phyloP scores from a whole-genome alignment of 2,888 invertebrate genomes.

The Aspidiotus destructor region DNA sequence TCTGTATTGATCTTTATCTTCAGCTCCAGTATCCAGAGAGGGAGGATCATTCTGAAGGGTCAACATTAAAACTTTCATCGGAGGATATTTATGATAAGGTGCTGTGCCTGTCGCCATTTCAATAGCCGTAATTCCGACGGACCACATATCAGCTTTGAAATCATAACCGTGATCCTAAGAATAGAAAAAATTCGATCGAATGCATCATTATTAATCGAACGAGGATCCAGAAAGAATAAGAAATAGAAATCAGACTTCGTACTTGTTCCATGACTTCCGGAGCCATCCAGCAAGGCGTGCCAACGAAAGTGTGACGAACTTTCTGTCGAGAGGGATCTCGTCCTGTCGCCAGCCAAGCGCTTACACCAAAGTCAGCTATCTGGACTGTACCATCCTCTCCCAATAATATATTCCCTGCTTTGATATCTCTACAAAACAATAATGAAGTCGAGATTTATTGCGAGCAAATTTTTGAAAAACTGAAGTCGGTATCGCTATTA shows the following conservation, averaged over 20 bases:
- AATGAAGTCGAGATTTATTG: not conserved
- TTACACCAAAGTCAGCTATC: slow-evolving; percentile 98
- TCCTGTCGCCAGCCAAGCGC: slow-evolving; percentile 92
- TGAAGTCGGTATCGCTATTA: too few species aligned
- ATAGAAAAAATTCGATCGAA: slow-evolving; percentile 5
- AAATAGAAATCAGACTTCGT: slow-evolving; percentile 36
- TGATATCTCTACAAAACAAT: slow-evolving; percentile 65
- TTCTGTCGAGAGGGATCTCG: slow-evolving; percentile 87
- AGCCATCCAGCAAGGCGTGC: slow-evolving; percentile 99
- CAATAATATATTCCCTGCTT: slow-evolving; percentile 94
- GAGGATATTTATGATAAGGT: slow-evolving; percentile 97
- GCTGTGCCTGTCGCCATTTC: slow-evolving; percentile 98
- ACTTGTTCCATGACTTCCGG: slow-evolving; percentile 99
- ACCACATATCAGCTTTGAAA: slow-evolving; percentile 93
- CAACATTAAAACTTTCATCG: slow-evolving; percentile 98
- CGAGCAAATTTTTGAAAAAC: too few species aligned
- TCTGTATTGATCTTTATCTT: slow-evolving; percentile 96
- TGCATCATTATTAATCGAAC: not conserved
- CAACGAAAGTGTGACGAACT: slow-evolving; percentile 95
- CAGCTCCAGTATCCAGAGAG: slow-evolving; percentile 84
- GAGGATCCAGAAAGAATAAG: not conserved
- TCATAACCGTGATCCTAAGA: slow-evolving; percentile 87
- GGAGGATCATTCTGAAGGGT: slow-evolving; percentile 98
- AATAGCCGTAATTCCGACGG: slow-evolving; percentile 92
- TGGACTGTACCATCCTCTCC: slow-evolving; percentile 95